A percentile compares a stretch with the other conserved stretches of the same genome.
phyloP scores from a whole-genome alignment of 2,113 vertebrate genomes.

The Mobula birostris region DNA sequence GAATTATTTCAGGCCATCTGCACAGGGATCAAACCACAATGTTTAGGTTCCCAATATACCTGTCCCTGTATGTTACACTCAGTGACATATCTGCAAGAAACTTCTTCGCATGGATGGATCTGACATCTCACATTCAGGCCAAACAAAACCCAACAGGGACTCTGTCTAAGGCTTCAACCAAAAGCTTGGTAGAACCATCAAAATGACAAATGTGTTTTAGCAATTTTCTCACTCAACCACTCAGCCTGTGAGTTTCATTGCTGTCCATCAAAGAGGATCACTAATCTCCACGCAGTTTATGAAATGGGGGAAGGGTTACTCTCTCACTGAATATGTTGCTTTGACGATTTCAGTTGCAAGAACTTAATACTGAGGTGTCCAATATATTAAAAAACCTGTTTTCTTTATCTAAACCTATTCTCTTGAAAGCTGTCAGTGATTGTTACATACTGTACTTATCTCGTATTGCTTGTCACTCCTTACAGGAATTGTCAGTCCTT shows the following conservation, averaged over 20 bases:
- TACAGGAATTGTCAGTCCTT: constrained; percentile 3
- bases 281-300: constrained; percentile 10
- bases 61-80: neutral
- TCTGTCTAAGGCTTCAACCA: neutral
- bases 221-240: constrained; percentile 23
- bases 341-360: neutral
- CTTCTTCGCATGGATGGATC: neutral
- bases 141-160: neutral
- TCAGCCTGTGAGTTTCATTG: neutral
- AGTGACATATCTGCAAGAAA: neutral
- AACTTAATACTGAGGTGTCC: neutral
- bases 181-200: constrained; percentile 6
- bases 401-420: neutral
- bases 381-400: neutral
- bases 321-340: neutral
- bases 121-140: neutral
- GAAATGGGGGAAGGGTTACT: constrained; percentile 4
- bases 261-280: neutral
- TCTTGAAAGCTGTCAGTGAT: constrained; percentile 15
- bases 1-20: neutral
- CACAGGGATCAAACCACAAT: neutral
- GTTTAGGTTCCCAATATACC: neutral
- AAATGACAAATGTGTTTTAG: constrained; percentile 14
- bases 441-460: neutral
- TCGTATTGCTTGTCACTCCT: constrained; percentile 4